These are phyloP conservation scores for Neoniphon sammara DNA, from an alignment of 2,797 vertebrate genomes.

Conservation along the genomic window DNA sequence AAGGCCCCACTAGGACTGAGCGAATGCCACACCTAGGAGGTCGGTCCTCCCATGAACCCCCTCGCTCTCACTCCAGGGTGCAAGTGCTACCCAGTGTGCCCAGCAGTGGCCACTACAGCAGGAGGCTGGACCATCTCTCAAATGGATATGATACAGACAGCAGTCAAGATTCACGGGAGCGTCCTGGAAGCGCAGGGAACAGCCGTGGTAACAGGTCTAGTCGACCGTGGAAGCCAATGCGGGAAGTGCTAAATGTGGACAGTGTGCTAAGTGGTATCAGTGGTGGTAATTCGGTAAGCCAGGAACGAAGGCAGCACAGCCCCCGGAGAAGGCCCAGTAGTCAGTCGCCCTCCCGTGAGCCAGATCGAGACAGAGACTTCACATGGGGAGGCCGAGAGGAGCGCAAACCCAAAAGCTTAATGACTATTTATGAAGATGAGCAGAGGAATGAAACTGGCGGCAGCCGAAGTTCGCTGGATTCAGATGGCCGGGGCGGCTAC, in stretches of 20 bases:
- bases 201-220: constrained; percentile 76
- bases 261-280: constrained; percentile 85
- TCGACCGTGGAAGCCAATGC: constrained; percentile 90
- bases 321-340: constrained; percentile 79
- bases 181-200: constrained; percentile 76
- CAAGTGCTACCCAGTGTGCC: constrained; percentile 68
- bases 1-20: constrained; percentile 84
- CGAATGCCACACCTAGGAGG: constrained; percentile 69
- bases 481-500: constrained; percentile 82
- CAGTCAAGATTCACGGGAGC: constrained; percentile 89
- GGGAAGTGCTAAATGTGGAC: constrained; percentile 95
- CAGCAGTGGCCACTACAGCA: constrained; percentile 55
- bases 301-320: constrained; percentile 83
- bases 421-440: constrained; percentile 98
- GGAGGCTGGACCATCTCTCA: constrained; percentile 63
- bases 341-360: constrained; percentile 67
- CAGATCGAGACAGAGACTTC: constrained; percentile 65
- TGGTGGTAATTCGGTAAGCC: background rate
- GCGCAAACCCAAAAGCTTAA: constrained; percentile 88
- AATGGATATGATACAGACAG: constrained; percentile 92
- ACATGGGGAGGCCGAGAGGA: constrained; percentile 80
- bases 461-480: constrained; percentile 89
- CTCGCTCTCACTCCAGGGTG: constrained; percentile 56
- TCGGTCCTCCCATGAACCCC: constrained; percentile 63
- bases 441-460: constrained; percentile 85